phyloP scores from a whole-genome alignment of 2,888 invertebrate genomes.

The Ichneumoninae sp. region DNA sequence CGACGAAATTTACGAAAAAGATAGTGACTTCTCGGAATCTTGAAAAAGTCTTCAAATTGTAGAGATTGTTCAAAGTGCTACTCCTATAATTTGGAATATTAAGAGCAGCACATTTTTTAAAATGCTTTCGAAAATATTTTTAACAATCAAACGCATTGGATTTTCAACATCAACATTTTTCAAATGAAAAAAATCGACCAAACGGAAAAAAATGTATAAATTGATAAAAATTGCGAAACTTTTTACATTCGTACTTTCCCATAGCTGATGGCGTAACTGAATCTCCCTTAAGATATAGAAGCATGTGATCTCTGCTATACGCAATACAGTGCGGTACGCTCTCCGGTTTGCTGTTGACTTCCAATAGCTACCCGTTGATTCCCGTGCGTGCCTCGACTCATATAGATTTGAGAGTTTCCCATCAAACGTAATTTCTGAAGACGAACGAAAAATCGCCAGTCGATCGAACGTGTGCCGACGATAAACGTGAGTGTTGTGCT shows the following conservation, averaged over 20 bases:
- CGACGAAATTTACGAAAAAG: too few species aligned
- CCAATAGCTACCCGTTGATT: not conserved
- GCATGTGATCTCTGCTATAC: not conserved
- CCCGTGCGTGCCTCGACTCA: not conserved
- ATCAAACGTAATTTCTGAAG: not conserved
- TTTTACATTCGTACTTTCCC: not conserved
- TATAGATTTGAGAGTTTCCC: not conserved
- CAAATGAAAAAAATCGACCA: not conserved
- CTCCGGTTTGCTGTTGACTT: not conserved
- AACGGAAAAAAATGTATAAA: not conserved
- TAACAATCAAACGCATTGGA: not conserved
- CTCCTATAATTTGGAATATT: not conserved
- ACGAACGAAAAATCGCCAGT: not conserved
- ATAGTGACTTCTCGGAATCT: too few species aligned
- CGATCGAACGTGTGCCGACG: not conserved
- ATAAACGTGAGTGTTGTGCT: not conserved
- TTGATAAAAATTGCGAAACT: not conserved
- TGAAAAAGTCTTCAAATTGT: too few species aligned
- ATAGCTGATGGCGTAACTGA: not conserved
- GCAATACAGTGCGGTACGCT: not conserved
- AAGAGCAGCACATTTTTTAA: not conserved
- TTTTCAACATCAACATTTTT: not conserved
- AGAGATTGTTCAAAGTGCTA: too few species aligned
- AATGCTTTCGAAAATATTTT: not conserved
- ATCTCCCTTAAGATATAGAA: not conserved